Conservation (phyloP, 2,113 vertebrate species). For the Pomatostomus ruficeps region DNA sequence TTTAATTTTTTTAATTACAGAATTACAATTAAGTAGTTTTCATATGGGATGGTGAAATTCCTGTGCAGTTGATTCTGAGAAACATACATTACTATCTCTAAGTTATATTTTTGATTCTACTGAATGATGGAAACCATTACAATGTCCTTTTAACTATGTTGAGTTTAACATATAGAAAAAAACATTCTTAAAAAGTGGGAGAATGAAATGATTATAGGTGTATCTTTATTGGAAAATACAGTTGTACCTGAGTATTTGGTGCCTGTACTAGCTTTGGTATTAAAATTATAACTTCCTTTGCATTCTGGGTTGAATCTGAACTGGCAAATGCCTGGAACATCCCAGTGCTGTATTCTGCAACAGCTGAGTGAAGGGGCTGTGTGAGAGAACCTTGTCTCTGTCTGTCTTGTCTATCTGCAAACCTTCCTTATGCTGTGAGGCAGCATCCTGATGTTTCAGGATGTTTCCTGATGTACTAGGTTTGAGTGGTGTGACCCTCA, state of each 20-base stretch:
- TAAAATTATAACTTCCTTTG: neutral
- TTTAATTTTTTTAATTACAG: neutral
- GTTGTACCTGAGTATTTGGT: neutral
- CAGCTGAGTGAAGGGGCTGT: neutral
- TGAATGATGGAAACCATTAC: neutral
- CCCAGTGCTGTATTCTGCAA: neutral
- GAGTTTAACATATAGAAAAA: neutral
- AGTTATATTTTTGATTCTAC: neutral
- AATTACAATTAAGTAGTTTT: neutral
- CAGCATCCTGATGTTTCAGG: neutral
- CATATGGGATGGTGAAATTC: neutral
- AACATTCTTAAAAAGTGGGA: neutral
- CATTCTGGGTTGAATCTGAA: neutral
- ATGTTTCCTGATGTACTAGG: neutral
- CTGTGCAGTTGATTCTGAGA: neutral
- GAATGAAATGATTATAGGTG: neutral
- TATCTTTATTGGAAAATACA: neutral
- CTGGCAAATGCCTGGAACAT: neutral
- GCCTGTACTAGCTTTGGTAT: neutral
- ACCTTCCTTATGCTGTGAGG: neutral
- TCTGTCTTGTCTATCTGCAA: neutral
- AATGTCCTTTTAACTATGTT: neutral
- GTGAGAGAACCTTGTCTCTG: fast-evolving
- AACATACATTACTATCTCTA: neutral
- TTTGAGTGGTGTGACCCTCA: neutral